Evolutionary conservation across 2,888 invertebrate species (phyloP).

Genomic region (Eurytoma californica): DNA sequence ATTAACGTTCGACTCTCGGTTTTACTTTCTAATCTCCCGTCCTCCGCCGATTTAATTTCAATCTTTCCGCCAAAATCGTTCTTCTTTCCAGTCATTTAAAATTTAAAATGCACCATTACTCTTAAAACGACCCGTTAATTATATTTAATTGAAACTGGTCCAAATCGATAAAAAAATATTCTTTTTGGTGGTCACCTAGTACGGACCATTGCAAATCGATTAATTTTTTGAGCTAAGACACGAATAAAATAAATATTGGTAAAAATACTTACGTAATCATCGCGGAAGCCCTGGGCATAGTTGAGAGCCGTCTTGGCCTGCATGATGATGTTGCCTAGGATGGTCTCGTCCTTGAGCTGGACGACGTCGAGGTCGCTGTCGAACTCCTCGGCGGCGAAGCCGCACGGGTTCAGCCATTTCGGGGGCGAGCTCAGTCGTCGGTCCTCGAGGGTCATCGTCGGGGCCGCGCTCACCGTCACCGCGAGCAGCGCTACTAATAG

Average conservation of each 20-base stretch:
- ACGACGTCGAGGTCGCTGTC: constrained; percentile 67
- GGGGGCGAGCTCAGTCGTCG: constrained; percentile 68
- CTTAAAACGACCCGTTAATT: too few relatives aligned
- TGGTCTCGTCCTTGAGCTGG: constrained; percentile 70
- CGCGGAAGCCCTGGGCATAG: constrained; percentile 74
- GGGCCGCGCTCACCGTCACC: constrained; percentile 68
- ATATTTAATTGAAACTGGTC: too few relatives aligned
- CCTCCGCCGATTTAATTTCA: neutral
- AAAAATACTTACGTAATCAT: constrained; percentile 75
- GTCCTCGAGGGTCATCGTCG: constrained; percentile 68
- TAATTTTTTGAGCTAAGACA: neutral
- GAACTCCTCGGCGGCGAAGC: constrained; percentile 70
- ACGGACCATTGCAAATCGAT: too few relatives aligned
- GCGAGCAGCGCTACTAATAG: constrained; percentile 68
- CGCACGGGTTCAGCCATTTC: constrained; percentile 78
- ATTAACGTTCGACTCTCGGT: constrained; percentile 11
- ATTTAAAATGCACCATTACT: too few relatives aligned
- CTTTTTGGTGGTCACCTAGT: too few relatives aligned
- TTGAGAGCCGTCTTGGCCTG: constrained; percentile 74
- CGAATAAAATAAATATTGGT: neutral
- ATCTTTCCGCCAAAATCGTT: too few relatives aligned
- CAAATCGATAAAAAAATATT: too few relatives aligned
- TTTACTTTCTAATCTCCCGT: constrained; percentile 30
- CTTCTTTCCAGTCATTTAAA: too few relatives aligned
- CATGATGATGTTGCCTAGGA: constrained; percentile 74